Evolutionary conservation across 2,888 invertebrate genomes (phyloP).

Genomic region (Habroteleia sp.): DNA sequence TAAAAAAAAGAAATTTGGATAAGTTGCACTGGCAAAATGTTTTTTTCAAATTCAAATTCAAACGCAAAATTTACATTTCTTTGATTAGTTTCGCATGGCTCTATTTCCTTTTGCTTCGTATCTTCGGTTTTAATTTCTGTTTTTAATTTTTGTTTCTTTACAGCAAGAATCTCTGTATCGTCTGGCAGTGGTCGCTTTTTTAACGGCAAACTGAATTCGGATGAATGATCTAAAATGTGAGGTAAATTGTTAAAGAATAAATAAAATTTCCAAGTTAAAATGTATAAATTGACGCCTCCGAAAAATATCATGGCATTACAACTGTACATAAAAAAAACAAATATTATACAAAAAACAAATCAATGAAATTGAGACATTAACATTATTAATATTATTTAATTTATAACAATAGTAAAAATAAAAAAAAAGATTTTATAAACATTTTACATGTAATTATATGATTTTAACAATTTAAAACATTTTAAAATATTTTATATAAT

Average conservation of each 20-base stretch:
- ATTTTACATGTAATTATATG: too few relatives aligned
- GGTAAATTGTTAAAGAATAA: not conserved
- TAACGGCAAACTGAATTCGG: slow-evolving; percentile 70
- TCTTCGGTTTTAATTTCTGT: slow-evolving; percentile 85
- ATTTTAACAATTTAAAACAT: too few relatives aligned
- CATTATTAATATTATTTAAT: too few relatives aligned
- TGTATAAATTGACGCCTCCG: too few relatives aligned
- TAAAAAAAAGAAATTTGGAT: slow-evolving; percentile 2
- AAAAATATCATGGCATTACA: too few relatives aligned
- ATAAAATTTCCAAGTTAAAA: slow-evolving; percentile 9
- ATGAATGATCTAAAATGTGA: slow-evolving; percentile 15
- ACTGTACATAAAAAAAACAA: too few relatives aligned
- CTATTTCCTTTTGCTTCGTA: slow-evolving; percentile 84
- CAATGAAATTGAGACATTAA: too few relatives aligned
- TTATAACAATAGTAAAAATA: too few relatives aligned
- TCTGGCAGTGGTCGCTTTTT: slow-evolving; percentile 74
- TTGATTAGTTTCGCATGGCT: slow-evolving; percentile 82
- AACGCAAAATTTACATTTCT: slow-evolving; percentile 16
- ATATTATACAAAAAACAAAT: too few relatives aligned
- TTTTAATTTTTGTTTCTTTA: slow-evolving; percentile 87
- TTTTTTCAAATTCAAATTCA: too few relatives aligned
- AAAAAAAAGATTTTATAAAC: too few relatives aligned
- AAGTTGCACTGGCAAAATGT: not conserved
- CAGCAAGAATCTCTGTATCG: slow-evolving; percentile 48
- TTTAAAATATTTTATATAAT: too few relatives aligned